A percentile compares a stretch with the other conserved stretches of the same genome.
Evolutionary conservation across 2,113 vertebrate genomes (phyloP).

Genomic region (Pelecanus crispus): DNA sequence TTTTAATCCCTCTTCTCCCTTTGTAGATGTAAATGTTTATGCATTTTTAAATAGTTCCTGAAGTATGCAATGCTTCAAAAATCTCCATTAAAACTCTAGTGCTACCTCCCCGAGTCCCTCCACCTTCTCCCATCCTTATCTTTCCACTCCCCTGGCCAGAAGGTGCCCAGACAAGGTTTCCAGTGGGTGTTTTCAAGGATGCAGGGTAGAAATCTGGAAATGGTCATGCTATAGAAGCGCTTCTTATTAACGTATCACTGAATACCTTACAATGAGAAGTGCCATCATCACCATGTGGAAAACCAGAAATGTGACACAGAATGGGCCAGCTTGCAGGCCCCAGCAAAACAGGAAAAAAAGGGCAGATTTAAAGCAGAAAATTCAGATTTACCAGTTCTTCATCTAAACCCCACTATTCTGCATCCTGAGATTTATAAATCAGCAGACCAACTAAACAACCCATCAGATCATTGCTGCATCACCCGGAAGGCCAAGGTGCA

Average conservation of each 20-base stretch:
- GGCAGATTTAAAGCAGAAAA: not conserved
- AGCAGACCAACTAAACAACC: not conserved
- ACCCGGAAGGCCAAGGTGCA: fast-evolving
- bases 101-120: not conserved
- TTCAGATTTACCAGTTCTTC: not conserved
- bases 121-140: not conserved
- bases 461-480: not conserved
- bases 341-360: not conserved
- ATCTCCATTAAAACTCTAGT: not conserved
- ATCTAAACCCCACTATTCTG: not conserved
- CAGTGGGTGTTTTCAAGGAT: not conserved
- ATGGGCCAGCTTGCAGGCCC: not conserved
- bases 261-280: not conserved
- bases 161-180: not conserved
- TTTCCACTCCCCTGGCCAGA: not conserved
- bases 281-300: fast-evolving
- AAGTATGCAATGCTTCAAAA: not conserved
- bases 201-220: not conserved
- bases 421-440: not conserved
- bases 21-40: not conserved
- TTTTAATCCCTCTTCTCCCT: not conserved
- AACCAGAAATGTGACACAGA: not conserved
- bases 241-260: not conserved
- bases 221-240: fast-evolving
- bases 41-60: not conserved